Evolutionary conservation across 2,888 invertebrate genomes (phyloP).

Genomic region (Salpingus planirostris): DNA sequence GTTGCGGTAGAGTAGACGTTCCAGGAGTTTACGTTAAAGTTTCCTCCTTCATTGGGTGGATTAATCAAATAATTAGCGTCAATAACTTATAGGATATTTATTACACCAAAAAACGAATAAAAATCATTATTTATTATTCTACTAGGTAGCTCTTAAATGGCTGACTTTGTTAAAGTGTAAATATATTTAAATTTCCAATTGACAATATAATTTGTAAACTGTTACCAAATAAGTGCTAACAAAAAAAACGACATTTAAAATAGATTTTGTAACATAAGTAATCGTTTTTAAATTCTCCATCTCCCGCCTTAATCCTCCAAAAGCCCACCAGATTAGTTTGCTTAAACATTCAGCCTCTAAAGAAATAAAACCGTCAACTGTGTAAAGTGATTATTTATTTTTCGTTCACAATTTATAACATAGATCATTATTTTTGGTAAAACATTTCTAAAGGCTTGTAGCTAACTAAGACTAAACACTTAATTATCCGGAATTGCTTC

Average conservation of each 20-base stretch:
- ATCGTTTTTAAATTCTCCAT: too few species aligned
- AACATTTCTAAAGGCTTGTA: too few species aligned
- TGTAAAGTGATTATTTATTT: too few species aligned
- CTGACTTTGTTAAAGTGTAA: conserved; percentile 11
- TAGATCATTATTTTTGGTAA: too few species aligned
- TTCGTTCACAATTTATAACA: too few species aligned
- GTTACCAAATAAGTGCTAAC: conserved; percentile 30
- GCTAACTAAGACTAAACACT: too few species aligned
- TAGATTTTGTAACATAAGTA: conserved; percentile 6
- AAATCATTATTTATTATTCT: conserved; percentile 10
- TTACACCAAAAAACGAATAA: conserved; percentile 7
- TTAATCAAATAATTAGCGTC: conserved; percentile 92
- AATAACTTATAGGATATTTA: conserved; percentile 57
- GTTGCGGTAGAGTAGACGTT: conserved; percentile 85
- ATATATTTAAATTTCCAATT: conserved; percentile 8
- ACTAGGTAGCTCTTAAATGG: too few species aligned
- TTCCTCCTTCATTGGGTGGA: conserved; percentile 93
- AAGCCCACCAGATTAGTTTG: too few species aligned
- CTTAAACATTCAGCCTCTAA: too few species aligned
- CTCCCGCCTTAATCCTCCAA: too few species aligned
- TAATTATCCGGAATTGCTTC: conserved; percentile 50
- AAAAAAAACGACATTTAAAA: conserved; percentile 1
- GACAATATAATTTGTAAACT: conserved; percentile 17
- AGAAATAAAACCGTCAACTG: too few species aligned
- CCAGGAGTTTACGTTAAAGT: conserved; percentile 97